These are phyloP conservation scores for Cantharis rufa DNA, from an alignment of 2,888 invertebrate species.

Conservation along the genomic window DNA sequence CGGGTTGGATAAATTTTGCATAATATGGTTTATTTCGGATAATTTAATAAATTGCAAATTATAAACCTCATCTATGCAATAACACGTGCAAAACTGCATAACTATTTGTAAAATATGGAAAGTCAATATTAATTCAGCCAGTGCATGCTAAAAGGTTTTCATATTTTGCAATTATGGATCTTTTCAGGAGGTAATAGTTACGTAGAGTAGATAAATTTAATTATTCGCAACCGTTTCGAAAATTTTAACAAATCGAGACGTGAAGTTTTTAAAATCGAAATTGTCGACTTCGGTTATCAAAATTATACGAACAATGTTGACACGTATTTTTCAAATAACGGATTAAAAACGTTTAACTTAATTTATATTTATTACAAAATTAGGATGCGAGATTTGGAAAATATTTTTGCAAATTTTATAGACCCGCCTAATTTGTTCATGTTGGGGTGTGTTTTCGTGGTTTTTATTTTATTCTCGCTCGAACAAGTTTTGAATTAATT, in stretches of 20 bases:
- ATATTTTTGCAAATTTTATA: slow-evolving; percentile 13
- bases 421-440: slow-evolving; percentile 7
- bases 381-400: neutral
- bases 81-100: neutral
- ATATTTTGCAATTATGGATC: neutral
- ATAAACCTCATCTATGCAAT: neutral
- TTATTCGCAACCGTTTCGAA: neutral
- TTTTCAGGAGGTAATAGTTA: neutral
- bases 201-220: neutral
- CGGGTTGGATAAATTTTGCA: neutral
- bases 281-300: neutral
- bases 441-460: slow-evolving; percentile 18
- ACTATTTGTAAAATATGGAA: neutral
- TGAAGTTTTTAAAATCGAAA: neutral
- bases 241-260: neutral
- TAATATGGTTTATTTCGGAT: neutral
- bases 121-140: neutral
- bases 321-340: neutral
- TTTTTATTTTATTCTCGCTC: slow-evolving; percentile 47
- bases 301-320: neutral
- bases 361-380: neutral
- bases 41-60: neutral
- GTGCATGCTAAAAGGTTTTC: neutral
- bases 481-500: slow-evolving; percentile 50
- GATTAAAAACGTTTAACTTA: neutral